Base-by-base conservation (phyloP, 1,140 invertebrate species). In the Portunus trituberculatus region DNA sequence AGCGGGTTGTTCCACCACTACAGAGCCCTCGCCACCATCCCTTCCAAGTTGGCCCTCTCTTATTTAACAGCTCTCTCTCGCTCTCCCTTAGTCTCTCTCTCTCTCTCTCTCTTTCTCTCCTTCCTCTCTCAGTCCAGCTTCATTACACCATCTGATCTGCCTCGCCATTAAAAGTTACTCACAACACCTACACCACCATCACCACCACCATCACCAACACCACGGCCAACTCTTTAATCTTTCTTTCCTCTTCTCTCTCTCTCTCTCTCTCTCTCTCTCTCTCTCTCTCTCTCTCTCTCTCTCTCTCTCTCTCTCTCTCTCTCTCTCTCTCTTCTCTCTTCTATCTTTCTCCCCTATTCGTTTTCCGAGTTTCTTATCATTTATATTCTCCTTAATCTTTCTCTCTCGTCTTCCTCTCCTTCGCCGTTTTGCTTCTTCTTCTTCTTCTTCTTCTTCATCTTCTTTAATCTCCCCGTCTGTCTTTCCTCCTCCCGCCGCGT, bases 261-360 rank as follows among this genome's bases (percentile, higher is more conserved):
- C 46, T 59, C 89, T 91, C 46, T 91, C 46, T 59, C 46, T 59
- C 89, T 14, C 89, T 91, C 89, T 59, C 87, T 89, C 20, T 59
- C 20, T 59, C 52, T 59, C 52, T 20, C 20, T 59, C 20, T 59
- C 52, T 20, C 52, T 20, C 20, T 59, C 52, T 20, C 10, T 59
- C 20, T 20, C 52, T 20, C 52, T 59, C 20, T 59, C 52, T 59
- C 52, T 59, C 20, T 59, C 52, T 20, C 52, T 59, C 52, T 20
- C 52, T 59, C 20, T 59, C 20, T 59, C 20, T 20, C 2, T 20
- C 20, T 10, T 59, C 20, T 20, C 8, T 10, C 52, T 59, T 59
- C 12, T 59, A 59, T 20, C 52, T 59, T 59, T 59, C 8, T 59
- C 12, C 8, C 39, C 39, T 6, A 39, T 39, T 39, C 39, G 39